phyloP scores from a whole-genome alignment of 2,113 vertebrate genomes.

The Polypterus senegalus region DNA sequence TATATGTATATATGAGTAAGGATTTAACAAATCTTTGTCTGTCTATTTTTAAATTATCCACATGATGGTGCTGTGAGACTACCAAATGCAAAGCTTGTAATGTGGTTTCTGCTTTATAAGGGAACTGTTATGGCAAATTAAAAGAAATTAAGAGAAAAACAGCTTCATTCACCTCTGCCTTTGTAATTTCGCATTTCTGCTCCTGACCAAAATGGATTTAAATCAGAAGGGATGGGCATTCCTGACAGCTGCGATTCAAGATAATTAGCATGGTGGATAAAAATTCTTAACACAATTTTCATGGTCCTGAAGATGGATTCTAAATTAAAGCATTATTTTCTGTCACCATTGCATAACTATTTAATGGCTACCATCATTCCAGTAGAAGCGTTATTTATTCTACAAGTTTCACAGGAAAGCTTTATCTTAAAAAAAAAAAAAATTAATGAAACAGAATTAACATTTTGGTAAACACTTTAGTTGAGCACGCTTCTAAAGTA shows the following conservation, averaged over 20 bases:
- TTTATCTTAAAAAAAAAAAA: too few relatives aligned
- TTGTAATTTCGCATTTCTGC: conserved; percentile 44
- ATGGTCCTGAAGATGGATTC: conserved; percentile 22
- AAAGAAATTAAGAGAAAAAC: conserved; percentile 63
- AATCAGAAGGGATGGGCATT: conserved; percentile 34
- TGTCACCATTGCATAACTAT: neutral
- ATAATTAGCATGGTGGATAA: conserved; percentile 22
- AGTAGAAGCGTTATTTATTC: too few relatives aligned
- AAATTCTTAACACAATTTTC: conserved; percentile 34
- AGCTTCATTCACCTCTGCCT: conserved; percentile 63
- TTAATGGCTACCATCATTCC: too few relatives aligned
- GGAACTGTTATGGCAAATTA: conserved; percentile 53
- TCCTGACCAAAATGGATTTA: conserved; percentile 42
- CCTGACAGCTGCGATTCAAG: conserved; percentile 24
- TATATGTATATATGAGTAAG: too few relatives aligned
- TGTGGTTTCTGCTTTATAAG: conserved; percentile 17
- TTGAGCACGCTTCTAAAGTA: too few relatives aligned
- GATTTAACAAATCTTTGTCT: too few relatives aligned
- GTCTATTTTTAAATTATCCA: conserved; percentile 25
- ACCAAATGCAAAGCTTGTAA: conserved; percentile 19
- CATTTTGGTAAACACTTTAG: too few relatives aligned
- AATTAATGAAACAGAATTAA: too few relatives aligned
- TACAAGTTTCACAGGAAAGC: too few relatives aligned
- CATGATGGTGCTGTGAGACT: conserved; percentile 70
- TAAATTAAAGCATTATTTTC: neutral